A percentile compares a stretch with the other conserved stretches of the same genome.
Conservation (phyloP, 2,888 invertebrate species). For the Drosophila colorata region DNA sequence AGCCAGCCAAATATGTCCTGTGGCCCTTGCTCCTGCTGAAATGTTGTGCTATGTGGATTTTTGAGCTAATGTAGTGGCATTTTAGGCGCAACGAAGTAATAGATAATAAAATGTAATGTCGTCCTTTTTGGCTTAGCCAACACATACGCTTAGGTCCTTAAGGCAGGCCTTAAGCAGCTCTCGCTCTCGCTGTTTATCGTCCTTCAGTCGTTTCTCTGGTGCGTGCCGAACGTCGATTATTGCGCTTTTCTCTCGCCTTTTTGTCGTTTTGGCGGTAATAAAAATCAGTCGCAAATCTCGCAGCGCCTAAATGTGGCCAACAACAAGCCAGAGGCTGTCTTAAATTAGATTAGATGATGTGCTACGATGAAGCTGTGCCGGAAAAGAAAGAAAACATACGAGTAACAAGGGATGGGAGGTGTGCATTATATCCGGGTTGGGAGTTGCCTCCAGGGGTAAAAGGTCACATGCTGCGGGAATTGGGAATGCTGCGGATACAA, state of each 20-base stretch:
- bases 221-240: slow-evolving; percentile 72
- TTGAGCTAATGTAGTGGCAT: slow-evolving; percentile 76
- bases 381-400: slow-evolving; percentile 10
- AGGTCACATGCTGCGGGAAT: slow-evolving; percentile 15
- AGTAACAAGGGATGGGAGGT: background rate
- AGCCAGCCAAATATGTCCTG: slow-evolving; percentile 43
- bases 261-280: slow-evolving; percentile 48
- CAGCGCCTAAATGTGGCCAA: slow-evolving; percentile 56
- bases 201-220: slow-evolving; percentile 30
- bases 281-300: slow-evolving; percentile 74
- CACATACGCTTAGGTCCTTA: slow-evolving; percentile 33
- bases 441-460: background rate
- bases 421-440: too few species aligned
- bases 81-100: slow-evolving; percentile 71
- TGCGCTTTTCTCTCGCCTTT: slow-evolving; percentile 56
- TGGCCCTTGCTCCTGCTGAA: slow-evolving; percentile 5
- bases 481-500: background rate
- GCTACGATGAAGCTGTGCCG: slow-evolving; percentile 73
- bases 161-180: slow-evolving; percentile 9
- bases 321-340: slow-evolving; percentile 52
- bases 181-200: slow-evolving; percentile 16
- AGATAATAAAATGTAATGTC: slow-evolving; percentile 82
- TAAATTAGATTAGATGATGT: slow-evolving; percentile 78
- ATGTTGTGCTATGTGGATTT: slow-evolving; percentile 48
- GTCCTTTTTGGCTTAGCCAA: slow-evolving; percentile 66